Base-by-base conservation (phyloP, 2,888 invertebrate genomes). In the Epinotia brunnichana region DNA sequence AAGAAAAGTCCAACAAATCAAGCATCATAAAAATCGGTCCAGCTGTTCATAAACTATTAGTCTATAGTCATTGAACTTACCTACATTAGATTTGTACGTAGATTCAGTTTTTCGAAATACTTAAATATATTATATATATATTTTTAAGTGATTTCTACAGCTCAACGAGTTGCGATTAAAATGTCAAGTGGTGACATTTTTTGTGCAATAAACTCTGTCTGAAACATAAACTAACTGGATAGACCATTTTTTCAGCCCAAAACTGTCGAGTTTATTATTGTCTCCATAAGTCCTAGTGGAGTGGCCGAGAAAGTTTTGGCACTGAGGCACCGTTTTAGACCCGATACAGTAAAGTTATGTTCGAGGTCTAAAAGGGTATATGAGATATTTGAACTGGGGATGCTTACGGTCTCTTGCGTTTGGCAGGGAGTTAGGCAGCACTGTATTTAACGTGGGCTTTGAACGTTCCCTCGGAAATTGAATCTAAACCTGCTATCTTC, bases 251-350 rank as follows among this genome's bases (percentile, higher is more conserved):
- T n/a, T n/a, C 41, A 11, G 39, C 13, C 39, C 11, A 41, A 39
- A 39, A 5, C 2, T 19, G 41, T 61, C 15, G 19, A 61, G 15
- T 44, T 15, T 61, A 61, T 61, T 61, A 21, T 24, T 21, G 41
- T 61, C 61, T 24, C 61, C 13, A 21, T 3, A 15, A 61, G 41
- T 21, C 44, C 41, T 21, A 44, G 60, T 61, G 17, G 15, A 61
- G 56, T 29, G 15, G 56, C 56, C 15, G 61, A 21, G 11, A 61
- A 61, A 61, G 44, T 61, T 61, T 57, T 39, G 44, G 44, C 15
- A 44, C 61, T 15, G 44, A 44, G 21, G 15, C 44, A 44, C 44
- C 61, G 61, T 44, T 61, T 61, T 61, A 61, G 61, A 44, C 44
- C 24, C 57, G 29, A 57, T 57, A 57, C 57, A 57, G 57, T 29